These are phyloP conservation scores for Uromys caudimaculatus DNA, from an alignment of 2,797 vertebrate species.

Conservation along the genomic window DNA sequence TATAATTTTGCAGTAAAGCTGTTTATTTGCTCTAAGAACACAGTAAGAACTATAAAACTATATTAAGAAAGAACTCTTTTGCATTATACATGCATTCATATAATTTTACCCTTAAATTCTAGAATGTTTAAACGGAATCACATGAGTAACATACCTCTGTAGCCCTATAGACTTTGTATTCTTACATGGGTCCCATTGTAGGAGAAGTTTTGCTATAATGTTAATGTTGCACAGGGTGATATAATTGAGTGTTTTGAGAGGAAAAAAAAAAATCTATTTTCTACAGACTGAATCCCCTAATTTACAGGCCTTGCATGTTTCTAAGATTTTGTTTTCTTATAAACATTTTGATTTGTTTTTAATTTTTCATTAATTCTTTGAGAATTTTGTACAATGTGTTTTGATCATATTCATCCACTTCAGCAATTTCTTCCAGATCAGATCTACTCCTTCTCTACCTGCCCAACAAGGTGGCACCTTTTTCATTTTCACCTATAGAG, in stretches of 20 bases:
- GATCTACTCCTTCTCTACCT: too few relatives aligned
- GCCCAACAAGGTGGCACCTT: too few relatives aligned
- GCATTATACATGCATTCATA: conserved; percentile 6
- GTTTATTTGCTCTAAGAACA: conserved; percentile 37
- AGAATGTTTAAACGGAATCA: not conserved
- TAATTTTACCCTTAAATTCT: not conserved
- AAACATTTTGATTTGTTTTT: too few relatives aligned
- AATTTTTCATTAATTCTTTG: too few relatives aligned
- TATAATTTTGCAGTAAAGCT: conserved; percentile 28
- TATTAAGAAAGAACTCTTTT: conserved; percentile 25
- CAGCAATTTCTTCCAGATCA: too few relatives aligned
- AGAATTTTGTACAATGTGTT: too few relatives aligned
- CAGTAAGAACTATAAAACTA: not conserved
- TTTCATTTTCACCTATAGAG: too few relatives aligned
- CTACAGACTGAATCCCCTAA: not conserved
- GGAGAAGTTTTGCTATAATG: not conserved
- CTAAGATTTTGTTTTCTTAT: not conserved
- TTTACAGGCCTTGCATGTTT: not conserved
- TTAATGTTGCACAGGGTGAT: not conserved
- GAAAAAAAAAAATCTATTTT: not conserved
- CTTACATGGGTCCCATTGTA: not conserved
- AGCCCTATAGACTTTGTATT: not conserved
- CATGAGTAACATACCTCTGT: not conserved
- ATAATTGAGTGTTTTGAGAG: not conserved
- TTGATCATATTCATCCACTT: too few relatives aligned